Evolutionary conservation across 2,888 invertebrate genomes (phyloP).

Genomic region (Drosophila fungiperda): DNA sequence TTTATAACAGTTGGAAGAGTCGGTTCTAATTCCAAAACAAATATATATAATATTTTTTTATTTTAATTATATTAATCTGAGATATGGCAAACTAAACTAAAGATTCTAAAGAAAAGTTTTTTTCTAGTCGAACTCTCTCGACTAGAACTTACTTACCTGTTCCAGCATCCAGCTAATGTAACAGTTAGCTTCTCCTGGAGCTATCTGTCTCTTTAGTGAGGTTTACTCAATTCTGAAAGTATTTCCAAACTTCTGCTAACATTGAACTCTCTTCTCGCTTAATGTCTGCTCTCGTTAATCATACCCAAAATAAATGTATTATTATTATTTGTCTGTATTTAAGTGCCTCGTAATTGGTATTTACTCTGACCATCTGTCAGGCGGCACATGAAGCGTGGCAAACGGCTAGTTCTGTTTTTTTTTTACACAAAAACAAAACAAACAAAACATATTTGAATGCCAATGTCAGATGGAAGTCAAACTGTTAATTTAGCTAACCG

Average conservation of each 20-base stretch:
- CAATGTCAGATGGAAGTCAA: constrained; percentile 78
- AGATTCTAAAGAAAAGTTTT: background rate
- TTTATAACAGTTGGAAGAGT: background rate
- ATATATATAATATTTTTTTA: background rate
- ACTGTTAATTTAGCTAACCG: constrained; percentile 57
- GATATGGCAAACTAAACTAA: background rate
- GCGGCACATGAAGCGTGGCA: constrained; percentile 23
- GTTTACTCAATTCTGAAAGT: background rate
- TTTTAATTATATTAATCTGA: no score
- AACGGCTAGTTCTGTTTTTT: background rate
- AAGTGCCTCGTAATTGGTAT: constrained; percentile 39
- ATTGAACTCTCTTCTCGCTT: background rate
- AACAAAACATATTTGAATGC: constrained; percentile 60
- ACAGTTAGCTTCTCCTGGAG: no score
- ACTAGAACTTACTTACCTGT: background rate
- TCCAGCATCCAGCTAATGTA: background rate
- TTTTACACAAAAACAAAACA: constrained; percentile 29
- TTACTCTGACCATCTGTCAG: constrained; percentile 36
- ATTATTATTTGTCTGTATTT: background rate
- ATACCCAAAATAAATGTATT: background rate
- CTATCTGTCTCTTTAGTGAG: background rate
- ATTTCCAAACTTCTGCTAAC: background rate
- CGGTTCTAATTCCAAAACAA: background rate
- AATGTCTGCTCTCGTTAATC: background rate
- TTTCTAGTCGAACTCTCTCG: background rate